Conservation (phyloP, 2,888 invertebrate species). For the Brassicogethes aeneus region DNA sequence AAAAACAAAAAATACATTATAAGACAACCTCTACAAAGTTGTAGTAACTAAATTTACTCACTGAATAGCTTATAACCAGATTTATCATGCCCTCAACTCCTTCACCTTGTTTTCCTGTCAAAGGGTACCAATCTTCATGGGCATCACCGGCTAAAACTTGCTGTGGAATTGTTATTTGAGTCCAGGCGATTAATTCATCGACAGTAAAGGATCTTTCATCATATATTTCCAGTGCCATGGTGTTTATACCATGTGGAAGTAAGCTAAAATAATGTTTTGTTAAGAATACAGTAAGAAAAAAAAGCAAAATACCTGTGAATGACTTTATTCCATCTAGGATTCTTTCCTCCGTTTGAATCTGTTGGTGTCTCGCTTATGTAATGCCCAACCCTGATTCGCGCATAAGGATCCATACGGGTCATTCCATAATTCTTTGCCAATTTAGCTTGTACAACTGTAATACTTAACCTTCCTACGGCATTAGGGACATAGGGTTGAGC, state of each 20-base stretch:
- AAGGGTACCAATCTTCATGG: conserved; percentile 89
- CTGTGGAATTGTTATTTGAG: conserved; percentile 78
- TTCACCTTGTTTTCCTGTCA: conserved; percentile 92
- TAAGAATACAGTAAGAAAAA: not conserved
- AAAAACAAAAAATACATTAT: conserved; percentile 8
- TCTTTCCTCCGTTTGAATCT: conserved; percentile 88
- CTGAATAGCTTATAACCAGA: conserved; percentile 74
- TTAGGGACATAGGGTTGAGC: conserved; percentile 38
- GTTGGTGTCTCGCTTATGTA: conserved; percentile 94
- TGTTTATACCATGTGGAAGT: conserved; percentile 80
- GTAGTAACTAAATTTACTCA: conserved; percentile 35
- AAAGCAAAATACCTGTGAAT: conserved; percentile 63
- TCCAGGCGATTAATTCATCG: conserved; percentile 94
- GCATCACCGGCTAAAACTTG: conserved; percentile 80
- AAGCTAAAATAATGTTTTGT: conserved; percentile 46
- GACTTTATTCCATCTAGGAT: conserved; percentile 92
- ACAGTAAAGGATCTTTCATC: conserved; percentile 95
- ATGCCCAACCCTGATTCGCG: conserved; percentile 85
- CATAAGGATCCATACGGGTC: conserved; percentile 94
- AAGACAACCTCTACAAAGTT: conserved; percentile 5
- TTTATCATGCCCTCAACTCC: conserved; percentile 90
- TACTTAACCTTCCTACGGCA: conserved; percentile 63
- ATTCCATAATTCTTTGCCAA: conserved; percentile 91
- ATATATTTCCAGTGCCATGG: conserved; percentile 87
- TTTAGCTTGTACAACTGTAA: conserved; percentile 85